A percentile compares a stretch with the other conserved stretches of the same genome.
phyloP scores from a whole-genome alignment of 2,113 vertebrate genomes.

The Chaetorhynchus papuensis region DNA sequence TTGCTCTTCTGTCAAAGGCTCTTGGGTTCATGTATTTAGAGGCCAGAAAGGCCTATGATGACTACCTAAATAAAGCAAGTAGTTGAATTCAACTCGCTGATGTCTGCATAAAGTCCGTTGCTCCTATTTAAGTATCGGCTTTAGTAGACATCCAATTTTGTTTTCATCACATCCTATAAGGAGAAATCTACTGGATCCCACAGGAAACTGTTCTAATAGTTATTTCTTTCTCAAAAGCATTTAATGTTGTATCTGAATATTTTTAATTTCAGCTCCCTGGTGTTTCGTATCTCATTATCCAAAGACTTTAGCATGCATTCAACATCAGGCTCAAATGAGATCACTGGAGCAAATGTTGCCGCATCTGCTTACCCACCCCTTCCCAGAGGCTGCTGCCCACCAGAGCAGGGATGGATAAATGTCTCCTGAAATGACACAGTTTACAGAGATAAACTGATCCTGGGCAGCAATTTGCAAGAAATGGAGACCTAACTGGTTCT shows the following conservation, averaged over 20 bases:
- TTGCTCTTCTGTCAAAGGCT: not conserved
- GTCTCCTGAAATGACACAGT: not conserved
- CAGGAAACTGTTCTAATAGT: not conserved
- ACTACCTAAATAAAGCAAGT: not conserved
- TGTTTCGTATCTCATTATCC: not conserved
- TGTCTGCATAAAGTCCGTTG: not conserved
- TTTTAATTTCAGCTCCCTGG: not conserved
- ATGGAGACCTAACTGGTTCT: not conserved
- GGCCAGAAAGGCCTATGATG: not conserved
- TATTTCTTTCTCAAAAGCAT: not conserved
- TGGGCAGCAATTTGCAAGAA: not conserved
- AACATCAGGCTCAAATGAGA: not conserved
- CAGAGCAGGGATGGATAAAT: not conserved
- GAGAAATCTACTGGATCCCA: not conserved
- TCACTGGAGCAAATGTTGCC: not conserved
- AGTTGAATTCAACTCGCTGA: not conserved
- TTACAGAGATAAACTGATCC: not conserved
- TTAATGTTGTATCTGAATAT: not conserved
- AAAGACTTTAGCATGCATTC: not conserved
- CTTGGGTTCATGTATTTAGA: not conserved
- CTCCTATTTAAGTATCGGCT: not conserved
- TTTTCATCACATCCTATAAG: not conserved
- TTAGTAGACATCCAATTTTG: not conserved
- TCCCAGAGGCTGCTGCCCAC: not conserved
- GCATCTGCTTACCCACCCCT: not conserved